Percentiles rank a stretch among this genome's conserved stretches.
Conservation (phyloP, 2,888 invertebrate genomes). For the Troides oblongomaculatus region DNA sequence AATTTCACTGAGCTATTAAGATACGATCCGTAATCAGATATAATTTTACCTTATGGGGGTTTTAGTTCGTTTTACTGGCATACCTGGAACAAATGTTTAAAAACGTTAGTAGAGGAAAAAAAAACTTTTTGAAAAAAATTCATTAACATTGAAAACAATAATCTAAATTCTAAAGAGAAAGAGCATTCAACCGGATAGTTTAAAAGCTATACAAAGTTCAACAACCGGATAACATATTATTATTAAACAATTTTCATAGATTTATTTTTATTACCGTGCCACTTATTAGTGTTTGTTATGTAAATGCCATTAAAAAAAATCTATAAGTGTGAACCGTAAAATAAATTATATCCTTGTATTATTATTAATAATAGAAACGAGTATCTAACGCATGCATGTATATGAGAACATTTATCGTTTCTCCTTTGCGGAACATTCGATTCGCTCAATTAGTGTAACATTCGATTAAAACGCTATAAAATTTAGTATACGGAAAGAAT, state of each 20-base stretch:
- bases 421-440: neutral
- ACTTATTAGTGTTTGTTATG: neutral
- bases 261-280: neutral
- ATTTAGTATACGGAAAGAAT: neutral
- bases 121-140: too few relatives aligned
- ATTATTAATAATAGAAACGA: neutral
- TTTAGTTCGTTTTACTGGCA: too few relatives aligned
- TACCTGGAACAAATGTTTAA: too few relatives aligned
- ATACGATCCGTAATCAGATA: too few relatives aligned
- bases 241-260: neutral
- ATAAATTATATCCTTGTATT: neutral
- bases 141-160: neutral
- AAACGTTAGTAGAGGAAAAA: too few relatives aligned
- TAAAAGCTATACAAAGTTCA: neutral
- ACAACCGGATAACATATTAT: slow-evolving; percentile 2
- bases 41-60: too few relatives aligned
- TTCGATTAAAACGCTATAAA: neutral
- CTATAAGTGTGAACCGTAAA: neutral
- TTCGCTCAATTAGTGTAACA: neutral
- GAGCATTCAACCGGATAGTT: neutral
- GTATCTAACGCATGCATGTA: neutral
- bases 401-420: neutral
- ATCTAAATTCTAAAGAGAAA: neutral
- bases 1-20: too few relatives aligned
- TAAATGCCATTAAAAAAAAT: neutral